These are phyloP conservation scores for Cylas formicarius DNA, from an alignment of 1,140 invertebrate species.

Conservation along the genomic window DNA sequence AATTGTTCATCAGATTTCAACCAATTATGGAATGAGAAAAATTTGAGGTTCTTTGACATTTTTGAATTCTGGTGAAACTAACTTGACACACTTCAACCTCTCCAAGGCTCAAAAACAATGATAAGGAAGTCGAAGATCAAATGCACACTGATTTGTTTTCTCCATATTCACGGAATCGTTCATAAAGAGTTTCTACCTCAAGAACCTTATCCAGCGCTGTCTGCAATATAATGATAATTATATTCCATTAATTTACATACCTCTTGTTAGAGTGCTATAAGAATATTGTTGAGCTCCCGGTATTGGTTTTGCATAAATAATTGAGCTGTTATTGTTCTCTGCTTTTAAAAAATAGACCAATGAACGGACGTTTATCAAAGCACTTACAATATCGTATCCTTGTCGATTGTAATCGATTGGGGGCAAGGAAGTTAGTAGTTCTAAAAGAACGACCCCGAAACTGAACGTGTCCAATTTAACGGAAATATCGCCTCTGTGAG, in stretches of 20 bases:
- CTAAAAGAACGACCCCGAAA: slow-evolving; percentile 68
- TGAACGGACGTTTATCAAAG: too few species aligned
- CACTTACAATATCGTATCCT: slow-evolving; percentile 46
- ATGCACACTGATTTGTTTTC: too few species aligned
- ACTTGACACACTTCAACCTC: too few species aligned
- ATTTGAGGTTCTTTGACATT: too few species aligned
- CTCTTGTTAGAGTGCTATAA: neutral
- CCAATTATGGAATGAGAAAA: too few species aligned
- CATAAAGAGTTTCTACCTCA: too few species aligned
- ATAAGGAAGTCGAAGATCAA: too few species aligned
- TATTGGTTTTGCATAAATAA: slow-evolving; percentile 2
- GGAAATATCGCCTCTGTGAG: slow-evolving; percentile 57
- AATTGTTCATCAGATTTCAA: too few species aligned
- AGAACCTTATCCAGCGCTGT: too few species aligned
- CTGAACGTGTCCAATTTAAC: slow-evolving; percentile 70
- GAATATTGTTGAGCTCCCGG: neutral
- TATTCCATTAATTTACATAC: neutral
- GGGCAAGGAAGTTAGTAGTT: slow-evolving; percentile 59
- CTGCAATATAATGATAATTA: neutral
- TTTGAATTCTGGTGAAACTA: too few species aligned
- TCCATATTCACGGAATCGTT: too few species aligned
- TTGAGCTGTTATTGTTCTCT: neutral
- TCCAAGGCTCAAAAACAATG: too few species aligned
- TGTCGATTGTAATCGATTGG: slow-evolving; percentile 50
- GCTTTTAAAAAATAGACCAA: neutral